Evolutionary conservation across 1,140 invertebrate genomes (phyloP).

Genomic region (Charaxes varanes): DNA sequence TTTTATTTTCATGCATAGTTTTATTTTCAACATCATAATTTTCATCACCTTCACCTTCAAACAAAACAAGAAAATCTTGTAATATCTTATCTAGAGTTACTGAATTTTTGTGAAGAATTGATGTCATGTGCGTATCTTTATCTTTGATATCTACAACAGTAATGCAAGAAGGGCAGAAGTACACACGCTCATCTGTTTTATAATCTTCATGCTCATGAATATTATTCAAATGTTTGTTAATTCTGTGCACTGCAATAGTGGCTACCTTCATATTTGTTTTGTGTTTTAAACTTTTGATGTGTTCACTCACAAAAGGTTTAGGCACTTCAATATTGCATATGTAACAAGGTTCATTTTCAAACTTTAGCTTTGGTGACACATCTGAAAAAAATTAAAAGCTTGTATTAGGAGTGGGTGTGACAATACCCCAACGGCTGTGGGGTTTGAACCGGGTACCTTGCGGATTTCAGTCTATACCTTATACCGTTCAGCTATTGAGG

Average conservation of each 20-base stretch:
- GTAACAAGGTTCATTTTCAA: constrained; percentile 12
- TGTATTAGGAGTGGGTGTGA: too few species aligned
- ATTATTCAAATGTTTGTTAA: constrained; percentile 7
- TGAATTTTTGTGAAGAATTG: constrained; percentile 13
- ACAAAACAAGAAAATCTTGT: constrained; percentile 15
- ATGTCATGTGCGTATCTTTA: constrained; percentile 11
- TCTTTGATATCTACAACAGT: constrained; percentile 4
- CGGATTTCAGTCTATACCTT: too few species aligned
- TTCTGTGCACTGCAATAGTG: constrained; percentile 15
- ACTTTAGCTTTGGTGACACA: constrained; percentile 3
- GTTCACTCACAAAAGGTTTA: constrained; percentile 11
- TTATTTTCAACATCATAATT: neutral
- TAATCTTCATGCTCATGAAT: neutral
- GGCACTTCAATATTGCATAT: constrained; percentile 26
- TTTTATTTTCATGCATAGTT: constrained; percentile 1
- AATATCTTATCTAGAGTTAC: constrained; percentile 16
- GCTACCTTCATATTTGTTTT: constrained; percentile 19
- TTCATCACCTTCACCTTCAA: constrained; percentile 3
- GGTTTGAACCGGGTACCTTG: too few species aligned
- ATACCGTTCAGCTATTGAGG: too few species aligned
- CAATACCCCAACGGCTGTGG: too few species aligned
- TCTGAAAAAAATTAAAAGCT: constrained; percentile 20
- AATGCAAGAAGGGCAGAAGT: constrained; percentile 19
- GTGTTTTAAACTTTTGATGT: constrained; percentile 22
- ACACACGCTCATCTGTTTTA: neutral